Base-by-base conservation (phyloP, 2,888 invertebrate species). In the Oscheius sp. region DNA sequence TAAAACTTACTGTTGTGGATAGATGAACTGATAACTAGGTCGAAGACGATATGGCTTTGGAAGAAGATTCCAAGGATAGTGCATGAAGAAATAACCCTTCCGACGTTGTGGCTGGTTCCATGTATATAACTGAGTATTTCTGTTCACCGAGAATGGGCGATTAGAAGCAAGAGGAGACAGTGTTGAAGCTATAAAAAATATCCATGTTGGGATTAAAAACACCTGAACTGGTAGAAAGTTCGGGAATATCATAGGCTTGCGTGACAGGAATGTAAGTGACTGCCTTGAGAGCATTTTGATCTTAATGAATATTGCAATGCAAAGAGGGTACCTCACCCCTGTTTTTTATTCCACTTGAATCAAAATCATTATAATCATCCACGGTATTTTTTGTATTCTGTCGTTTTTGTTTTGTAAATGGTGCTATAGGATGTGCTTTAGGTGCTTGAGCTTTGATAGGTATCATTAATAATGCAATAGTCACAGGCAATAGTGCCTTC, bases 31-130 rank as follows among this genome's bases (percentile, higher is more conserved):
- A 67, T 71, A 72, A 36, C 69, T 73, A 0, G 77, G 74, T 9
- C 73, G 70, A 17, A 77, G 69, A n/a, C 72, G 64, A 32, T 77
- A 77, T 30, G 68, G 63, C 50, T 73, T 67, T 1, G 77, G 75
- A 0, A 77, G 61, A 3, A 67, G 57, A 54, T 72, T 68, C 77
- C 77, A 77, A 51, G 77, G 77, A 44, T 77, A 77, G 57, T 77
- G 77, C 56, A 75, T 73, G 67, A 72, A 77, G 64, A 61, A 75
- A 61, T 75, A 75, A 4, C 77, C 77, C 26, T 62, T 62, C 20
- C 62, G 4, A n/a, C 44, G 41, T 24, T 47, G 33, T 54, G 54
- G 54, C 20, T 36, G 2, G 20, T 32, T 33, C 32, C 33, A 54
- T n/a, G 54, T 54, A 24, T 54, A 54, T 8, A 54, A 17, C 4